Base-by-base conservation (phyloP, 1,140 invertebrate species). In the Sinella curviseta region DNA sequence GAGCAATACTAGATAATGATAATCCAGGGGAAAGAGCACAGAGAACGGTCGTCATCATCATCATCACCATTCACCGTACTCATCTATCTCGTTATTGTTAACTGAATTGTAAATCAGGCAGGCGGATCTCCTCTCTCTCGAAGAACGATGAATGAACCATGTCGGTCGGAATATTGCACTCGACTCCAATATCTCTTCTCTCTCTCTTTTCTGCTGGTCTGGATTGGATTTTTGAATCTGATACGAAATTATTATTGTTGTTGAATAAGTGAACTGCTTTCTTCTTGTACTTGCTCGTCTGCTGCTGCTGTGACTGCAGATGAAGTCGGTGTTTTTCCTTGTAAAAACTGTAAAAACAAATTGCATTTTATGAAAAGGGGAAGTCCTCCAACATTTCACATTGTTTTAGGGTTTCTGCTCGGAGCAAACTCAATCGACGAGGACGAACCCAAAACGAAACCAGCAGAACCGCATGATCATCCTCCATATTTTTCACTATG, bases 381-480 rank as follows among this genome's bases (percentile, higher is more conserved):
- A 31, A 31, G 65, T 70, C n/a, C 30, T 33, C 30, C 65, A 48
- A 48, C 8, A 70, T 33, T 31, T 70, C 65, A 70, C 65, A 70
- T 31, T 70, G 26, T 70, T 70, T 70, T 70, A 70, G 65, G 65
- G 65, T n/a, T 70, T 70, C 3, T 33, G 65, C 65, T 70, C 30
- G 28, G 24, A 70, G 65, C 65, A 70, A 33, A 70, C 65, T 70
- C 24, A 70, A 70, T 70, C 31, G 26, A 70, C 3, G 57, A 60
- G 24, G 26, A 70, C 4, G 24, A 60, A n/a, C 12, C 57, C 3
- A 60, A 17, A 48, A 48, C 17, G 39, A 48, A 60, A 60, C 3
- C 12, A 48, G 4, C 12, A n/a, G 24, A 26, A n/a, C 24, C 57
- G 12, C 57, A 60, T 60, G 12, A 60, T 60, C 57, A 60, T 60